Conservation (phyloP, 2,113 vertebrate species). For the Trogon melanurus region DNA sequence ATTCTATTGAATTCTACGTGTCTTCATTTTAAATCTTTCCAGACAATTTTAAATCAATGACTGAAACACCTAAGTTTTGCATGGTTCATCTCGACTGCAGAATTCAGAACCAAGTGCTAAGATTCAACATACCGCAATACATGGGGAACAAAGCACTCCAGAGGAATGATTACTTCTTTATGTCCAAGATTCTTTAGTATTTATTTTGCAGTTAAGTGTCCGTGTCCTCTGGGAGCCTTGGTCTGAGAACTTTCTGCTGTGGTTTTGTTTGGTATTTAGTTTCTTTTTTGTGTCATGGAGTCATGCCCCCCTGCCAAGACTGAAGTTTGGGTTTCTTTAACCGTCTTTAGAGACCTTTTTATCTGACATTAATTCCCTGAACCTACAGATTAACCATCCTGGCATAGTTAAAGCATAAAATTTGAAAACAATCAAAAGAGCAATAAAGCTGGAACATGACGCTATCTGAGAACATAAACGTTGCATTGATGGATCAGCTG, state of each 20-base stretch:
- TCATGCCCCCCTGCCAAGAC: not conserved
- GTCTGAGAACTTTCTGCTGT: slow-evolving; percentile 58
- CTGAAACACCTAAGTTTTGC: not conserved
- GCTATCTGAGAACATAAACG: not conserved
- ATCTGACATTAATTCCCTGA: not conserved
- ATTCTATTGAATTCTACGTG: not conserved
- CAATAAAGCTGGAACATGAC: not conserved
- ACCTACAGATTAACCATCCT: not conserved
- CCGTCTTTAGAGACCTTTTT: not conserved
- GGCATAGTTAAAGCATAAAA: not conserved
- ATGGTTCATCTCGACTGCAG: not conserved
- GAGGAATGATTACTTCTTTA: not conserved
- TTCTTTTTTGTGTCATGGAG: slow-evolving; percentile 26
- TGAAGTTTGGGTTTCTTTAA: not conserved
- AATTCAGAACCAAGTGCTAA: not conserved
- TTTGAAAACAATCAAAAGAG: not conserved
- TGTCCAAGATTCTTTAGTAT: not conserved
- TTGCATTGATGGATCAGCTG: not conserved
- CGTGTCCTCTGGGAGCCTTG: not conserved
- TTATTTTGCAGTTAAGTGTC: slow-evolving; percentile 8
- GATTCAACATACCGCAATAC: not conserved
- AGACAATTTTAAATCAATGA: not conserved
- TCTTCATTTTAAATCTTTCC: not conserved
- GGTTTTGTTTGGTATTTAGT: slow-evolving; percentile 63
- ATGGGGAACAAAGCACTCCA: not conserved